phyloP scores from a whole-genome alignment of 1,140 invertebrate genomes.

The Xylocopa sonorina region DNA sequence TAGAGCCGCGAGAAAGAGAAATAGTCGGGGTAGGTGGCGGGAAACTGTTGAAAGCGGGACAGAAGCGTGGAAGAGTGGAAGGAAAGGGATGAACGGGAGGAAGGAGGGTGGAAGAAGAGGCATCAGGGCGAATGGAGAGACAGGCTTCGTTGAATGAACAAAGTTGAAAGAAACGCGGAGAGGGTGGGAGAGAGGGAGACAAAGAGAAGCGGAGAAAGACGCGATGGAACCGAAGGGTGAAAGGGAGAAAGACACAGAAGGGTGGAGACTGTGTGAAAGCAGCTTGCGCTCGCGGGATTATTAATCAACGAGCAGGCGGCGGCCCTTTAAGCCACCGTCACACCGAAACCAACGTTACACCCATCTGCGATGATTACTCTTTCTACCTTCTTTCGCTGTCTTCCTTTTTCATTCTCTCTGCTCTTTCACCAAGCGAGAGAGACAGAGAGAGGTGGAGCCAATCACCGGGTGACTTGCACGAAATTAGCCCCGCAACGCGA shows the following conservation, averaged over 20 bases:
- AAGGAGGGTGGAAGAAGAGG: conserved; percentile 10
- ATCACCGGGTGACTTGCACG: conserved; percentile 61
- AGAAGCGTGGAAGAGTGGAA: background rate
- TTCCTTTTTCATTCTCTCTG: conserved; percentile 1
- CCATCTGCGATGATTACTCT: conserved; percentile 27
- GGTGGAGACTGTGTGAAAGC: conserved; percentile 1
- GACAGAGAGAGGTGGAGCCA: no score
- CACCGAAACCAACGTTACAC: conserved; percentile 30
- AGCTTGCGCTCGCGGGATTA: conserved; percentile 49
- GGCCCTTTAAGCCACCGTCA: conserved; percentile 52
- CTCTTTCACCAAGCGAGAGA: no score
- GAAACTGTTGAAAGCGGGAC: no score
- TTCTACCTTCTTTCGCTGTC: conserved; percentile 39
- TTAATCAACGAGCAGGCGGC: conserved; percentile 57
- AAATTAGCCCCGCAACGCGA: conserved; percentile 43
- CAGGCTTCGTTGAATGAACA: background rate
- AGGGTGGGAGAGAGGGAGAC: background rate
- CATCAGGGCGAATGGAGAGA: background rate
- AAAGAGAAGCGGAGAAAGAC: background rate
- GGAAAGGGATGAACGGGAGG: background rate
- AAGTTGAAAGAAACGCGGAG: background rate
- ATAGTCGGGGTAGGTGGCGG: background rate
- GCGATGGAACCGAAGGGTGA: background rate
- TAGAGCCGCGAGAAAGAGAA: background rate
- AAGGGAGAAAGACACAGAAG: background rate